Base-by-base conservation (phyloP, 2,113 vertebrate genomes). In the Neotoma lepida region DNA sequence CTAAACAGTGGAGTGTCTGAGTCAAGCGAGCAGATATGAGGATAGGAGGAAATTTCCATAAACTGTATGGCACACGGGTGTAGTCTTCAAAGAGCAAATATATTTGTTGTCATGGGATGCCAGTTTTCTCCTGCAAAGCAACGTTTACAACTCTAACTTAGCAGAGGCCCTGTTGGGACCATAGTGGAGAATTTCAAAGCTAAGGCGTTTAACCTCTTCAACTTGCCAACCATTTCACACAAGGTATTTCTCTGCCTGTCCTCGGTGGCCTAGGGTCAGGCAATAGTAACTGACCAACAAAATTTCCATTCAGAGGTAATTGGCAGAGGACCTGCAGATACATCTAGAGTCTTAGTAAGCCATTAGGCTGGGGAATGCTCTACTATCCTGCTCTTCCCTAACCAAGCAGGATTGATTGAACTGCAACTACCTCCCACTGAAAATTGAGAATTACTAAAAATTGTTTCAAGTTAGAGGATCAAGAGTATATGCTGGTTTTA, bases 401-500 rank as follows among this genome's bases (percentile, higher is more conserved):
- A 81, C 44, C 84, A 93, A 22, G 41, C 78, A 10, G 51, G 39
- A 89, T 61, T 92, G 92, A 91, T 68, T 92, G 92, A 93, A 86
- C 56, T 68, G 63, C 68, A 54, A 3, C 35, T 81, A 85, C 88
- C 89, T 96, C 28, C 17, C 58, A 76, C 54, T 96, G 61, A 33
- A 89, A 94, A 66, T n/a, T 41, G 17, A 58, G 41, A 68, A 93
- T 96, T 95, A 78, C 63, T 85, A 80, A 88, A 91, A 95, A 92
- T 28, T 20, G 28, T 89, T 96, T 89, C 87, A 89, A 71, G 82
- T 89, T 92, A 82, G 39, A 89, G 68, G 80, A 96, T 82, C 81
- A 94, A 44, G 46, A 91, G 91, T 84, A 85, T 71, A 93, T 95
- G 80, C 22, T 46, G 46, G 66, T 86, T 94, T 93, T 68, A 46